phyloP scores from a whole-genome alignment of 2,113 vertebrate genomes.

The Salvelinus namaycush region DNA sequence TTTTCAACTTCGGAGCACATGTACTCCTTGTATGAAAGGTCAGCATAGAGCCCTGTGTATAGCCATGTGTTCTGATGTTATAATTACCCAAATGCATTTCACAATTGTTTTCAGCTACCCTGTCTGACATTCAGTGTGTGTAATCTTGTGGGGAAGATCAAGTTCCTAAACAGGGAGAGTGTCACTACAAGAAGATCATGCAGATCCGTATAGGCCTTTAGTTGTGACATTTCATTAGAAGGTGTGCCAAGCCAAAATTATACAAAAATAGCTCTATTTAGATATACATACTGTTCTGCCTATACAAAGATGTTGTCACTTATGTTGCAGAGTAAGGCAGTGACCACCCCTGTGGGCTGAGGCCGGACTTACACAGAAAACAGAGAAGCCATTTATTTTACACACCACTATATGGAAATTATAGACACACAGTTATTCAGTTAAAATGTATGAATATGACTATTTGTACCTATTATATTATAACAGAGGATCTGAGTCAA shows the following conservation, averaged over 20 bases:
- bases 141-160: slow-evolving; percentile 78
- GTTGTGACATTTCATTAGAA: too few species aligned
- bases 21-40: too few species aligned
- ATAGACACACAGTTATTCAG: too few species aligned
- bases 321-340: slow-evolving; percentile 62
- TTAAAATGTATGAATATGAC: too few species aligned
- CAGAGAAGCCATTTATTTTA: too few species aligned
- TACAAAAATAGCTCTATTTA: not conserved
- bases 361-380: slow-evolving; percentile 58
- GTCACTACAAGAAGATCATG: slow-evolving; percentile 61
- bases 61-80: not conserved
- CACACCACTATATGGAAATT: too few species aligned
- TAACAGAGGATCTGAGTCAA: too few species aligned
- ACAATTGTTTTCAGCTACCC: slow-evolving; percentile 77
- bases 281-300: slow-evolving; percentile 80
- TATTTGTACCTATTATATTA: too few species aligned
- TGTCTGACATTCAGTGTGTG: slow-evolving; percentile 76
- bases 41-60: too few species aligned
- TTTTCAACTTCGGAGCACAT: too few species aligned
- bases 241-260: slow-evolving; percentile 65
- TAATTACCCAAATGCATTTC: slow-evolving; percentile 72
- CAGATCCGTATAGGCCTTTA: too few species aligned
- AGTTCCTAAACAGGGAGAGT: slow-evolving; percentile 87
- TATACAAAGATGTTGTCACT: slow-evolving; percentile 82
- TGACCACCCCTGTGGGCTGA: slow-evolving; percentile 72